Conservation (phyloP, 2,888 invertebrate genomes). For the Amphiduros pacificus region DNA sequence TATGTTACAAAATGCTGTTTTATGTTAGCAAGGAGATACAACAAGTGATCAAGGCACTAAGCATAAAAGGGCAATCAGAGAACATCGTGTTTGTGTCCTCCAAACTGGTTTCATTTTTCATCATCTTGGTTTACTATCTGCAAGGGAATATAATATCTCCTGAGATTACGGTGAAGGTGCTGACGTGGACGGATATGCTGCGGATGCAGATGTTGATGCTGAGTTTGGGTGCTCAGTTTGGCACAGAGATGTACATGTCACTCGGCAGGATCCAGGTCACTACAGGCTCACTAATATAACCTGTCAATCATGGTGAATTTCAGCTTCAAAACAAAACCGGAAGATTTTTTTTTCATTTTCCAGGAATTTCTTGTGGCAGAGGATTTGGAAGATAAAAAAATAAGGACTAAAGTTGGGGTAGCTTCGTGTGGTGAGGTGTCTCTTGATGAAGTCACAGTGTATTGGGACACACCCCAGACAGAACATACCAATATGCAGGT, state of each 20-base stretch:
- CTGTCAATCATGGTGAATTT: no score
- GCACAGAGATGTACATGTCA: neutral
- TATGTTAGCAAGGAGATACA: neutral
- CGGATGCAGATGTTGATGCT: neutral
- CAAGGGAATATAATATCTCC: neutral
- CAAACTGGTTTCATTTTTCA: neutral
- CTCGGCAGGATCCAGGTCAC: constrained; percentile 7
- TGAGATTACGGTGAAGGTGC: neutral
- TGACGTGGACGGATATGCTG: constrained; percentile 6
- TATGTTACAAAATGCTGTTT: no score
- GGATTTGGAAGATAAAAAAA: no score
- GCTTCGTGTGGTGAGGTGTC: no score
- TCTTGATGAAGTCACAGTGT: no score
- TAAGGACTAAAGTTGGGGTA: no score
- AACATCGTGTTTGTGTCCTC: neutral
- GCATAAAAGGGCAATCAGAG: neutral
- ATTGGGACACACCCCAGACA: no score
- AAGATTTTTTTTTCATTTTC: no score
- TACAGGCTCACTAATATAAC: no score
- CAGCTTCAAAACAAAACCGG: no score
- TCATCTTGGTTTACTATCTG: neutral
- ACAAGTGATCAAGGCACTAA: neutral
- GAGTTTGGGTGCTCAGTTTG: neutral
- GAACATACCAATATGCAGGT: no score
- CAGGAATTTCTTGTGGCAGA: no score